phyloP scores from a whole-genome alignment of 2,888 invertebrate genomes.

The Chelonus formosanus region DNA sequence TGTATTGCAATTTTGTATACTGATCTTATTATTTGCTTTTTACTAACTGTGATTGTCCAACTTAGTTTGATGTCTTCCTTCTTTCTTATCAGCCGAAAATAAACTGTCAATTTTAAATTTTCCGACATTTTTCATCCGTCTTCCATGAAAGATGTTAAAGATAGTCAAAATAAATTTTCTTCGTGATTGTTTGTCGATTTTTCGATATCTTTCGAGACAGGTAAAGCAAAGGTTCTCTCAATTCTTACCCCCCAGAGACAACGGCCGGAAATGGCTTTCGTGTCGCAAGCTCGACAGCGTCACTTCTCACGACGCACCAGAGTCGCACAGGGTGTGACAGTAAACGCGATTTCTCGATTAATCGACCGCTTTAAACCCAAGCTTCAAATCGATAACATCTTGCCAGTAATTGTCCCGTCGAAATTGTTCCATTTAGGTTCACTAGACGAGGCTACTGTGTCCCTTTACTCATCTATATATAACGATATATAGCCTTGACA shows the following conservation, averaged over 20 bases:
- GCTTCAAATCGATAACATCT: constrained; percentile 30
- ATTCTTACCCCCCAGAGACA: constrained; percentile 25
- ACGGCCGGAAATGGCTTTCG: constrained; percentile 29
- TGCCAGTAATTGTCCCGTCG: constrained; percentile 30
- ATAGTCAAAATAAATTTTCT: no score
- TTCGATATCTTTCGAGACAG: constrained; percentile 42
- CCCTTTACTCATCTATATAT: not conserved
- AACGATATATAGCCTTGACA: not conserved
- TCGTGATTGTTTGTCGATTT: constrained; percentile 43
- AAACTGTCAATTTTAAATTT: no score
- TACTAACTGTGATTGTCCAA: no score
- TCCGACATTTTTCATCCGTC: no score
- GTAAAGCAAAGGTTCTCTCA: not conserved
- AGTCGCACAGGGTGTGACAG: constrained; percentile 28
- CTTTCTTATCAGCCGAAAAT: no score
- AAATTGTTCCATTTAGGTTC: constrained; percentile 27
- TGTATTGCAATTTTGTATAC: no score
- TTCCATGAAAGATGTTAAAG: no score
- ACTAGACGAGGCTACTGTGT: not conserved
- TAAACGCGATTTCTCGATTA: constrained; percentile 35
- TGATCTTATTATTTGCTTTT: no score
- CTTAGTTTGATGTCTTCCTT: no score
- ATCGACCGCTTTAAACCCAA: constrained; percentile 25
- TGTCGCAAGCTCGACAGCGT: constrained; percentile 29
- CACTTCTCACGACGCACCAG: constrained; percentile 28